Evolutionary conservation across 2,113 vertebrate genomes (phyloP).

Genomic region (Thalassarche chlororhynchos): DNA sequence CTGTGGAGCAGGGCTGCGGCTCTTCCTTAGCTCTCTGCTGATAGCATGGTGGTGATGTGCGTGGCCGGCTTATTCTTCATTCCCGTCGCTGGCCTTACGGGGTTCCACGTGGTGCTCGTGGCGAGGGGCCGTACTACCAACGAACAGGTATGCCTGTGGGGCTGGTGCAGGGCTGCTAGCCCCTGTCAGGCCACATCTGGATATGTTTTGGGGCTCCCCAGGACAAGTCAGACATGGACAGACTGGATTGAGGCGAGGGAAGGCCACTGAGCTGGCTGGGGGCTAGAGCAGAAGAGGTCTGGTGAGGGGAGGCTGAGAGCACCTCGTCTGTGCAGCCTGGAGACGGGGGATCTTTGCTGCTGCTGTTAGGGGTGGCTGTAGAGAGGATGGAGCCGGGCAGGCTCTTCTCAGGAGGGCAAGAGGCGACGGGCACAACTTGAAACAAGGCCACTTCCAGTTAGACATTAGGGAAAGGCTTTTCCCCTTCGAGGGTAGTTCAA

Average conservation of each 20-base stretch:
- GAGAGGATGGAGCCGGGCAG: rapidly evolving
- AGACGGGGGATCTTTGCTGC: not conserved
- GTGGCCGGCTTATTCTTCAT: constrained; percentile 96
- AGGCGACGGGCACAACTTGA: too few relatives aligned
- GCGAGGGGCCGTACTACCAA: constrained; percentile 95
- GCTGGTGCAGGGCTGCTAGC: not conserved
- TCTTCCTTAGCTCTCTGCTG: constrained; percentile 65
- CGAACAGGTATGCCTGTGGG: constrained; percentile 82
- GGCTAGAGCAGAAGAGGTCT: not conserved
- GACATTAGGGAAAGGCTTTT: too few relatives aligned
- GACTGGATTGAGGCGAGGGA: not conserved
- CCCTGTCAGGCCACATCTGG: rapidly evolving
- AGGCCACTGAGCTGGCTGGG: too few relatives aligned
- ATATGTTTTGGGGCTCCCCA: rapidly evolving
- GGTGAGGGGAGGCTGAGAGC: not conserved
- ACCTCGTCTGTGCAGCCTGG: not conserved
- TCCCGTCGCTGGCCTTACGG: constrained; percentile 93
- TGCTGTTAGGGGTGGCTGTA: not conserved
- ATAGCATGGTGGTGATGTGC: constrained; percentile 96
- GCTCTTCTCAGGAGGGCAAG: not conserved
- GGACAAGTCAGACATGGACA: rapidly evolving
- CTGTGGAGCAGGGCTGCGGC: rapidly evolving
- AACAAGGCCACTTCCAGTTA: not conserved
- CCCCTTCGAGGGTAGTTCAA: rapidly evolving
- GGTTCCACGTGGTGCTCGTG: constrained; percentile 96